Conservation (phyloP, 2,797 vertebrate species). For the Brachymystax lenok region DNA sequence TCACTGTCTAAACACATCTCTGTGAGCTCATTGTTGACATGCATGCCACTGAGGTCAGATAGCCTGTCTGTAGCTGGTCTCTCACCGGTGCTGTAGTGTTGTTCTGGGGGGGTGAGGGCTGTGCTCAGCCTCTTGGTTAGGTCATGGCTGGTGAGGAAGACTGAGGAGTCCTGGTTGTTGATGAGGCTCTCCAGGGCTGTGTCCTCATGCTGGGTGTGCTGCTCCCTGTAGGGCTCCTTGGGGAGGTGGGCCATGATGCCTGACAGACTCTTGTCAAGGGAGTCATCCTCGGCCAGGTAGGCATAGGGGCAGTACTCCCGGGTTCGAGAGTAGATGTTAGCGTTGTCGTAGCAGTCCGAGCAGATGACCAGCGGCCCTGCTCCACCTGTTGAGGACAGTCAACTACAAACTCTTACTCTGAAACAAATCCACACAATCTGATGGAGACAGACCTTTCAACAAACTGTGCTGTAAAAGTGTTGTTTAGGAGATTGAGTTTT, state of each 20-base stretch:
- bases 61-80: no score
- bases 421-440: neutral
- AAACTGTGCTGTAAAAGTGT: neutral
- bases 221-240: slow-evolving; percentile 22
- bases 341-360: slow-evolving; percentile 96
- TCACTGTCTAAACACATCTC: no score
- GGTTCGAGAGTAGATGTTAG: slow-evolving; percentile 91
- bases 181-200: slow-evolving; percentile 74
- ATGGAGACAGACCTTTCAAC: neutral
- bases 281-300: slow-evolving; percentile 86
- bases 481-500: no score
- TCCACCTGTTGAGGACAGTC: slow-evolving; percentile 52
- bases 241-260: slow-evolving; percentile 79
- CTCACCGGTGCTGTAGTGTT: slow-evolving; percentile 79
- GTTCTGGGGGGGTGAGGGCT: slow-evolving; percentile 35
- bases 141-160: slow-evolving; percentile 70
- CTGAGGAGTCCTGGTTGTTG: slow-evolving; percentile 71
- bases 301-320: slow-evolving; percentile 85
- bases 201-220: slow-evolving; percentile 69
- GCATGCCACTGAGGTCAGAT: no score
- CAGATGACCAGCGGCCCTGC: slow-evolving; percentile 86
- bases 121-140: slow-evolving; percentile 19
- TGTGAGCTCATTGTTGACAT: no score
- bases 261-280: slow-evolving; percentile 78
- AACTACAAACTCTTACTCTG: neutral